Conservation (phyloP, 2,113 vertebrate species). For the Cyrtonyx montezumae region DNA sequence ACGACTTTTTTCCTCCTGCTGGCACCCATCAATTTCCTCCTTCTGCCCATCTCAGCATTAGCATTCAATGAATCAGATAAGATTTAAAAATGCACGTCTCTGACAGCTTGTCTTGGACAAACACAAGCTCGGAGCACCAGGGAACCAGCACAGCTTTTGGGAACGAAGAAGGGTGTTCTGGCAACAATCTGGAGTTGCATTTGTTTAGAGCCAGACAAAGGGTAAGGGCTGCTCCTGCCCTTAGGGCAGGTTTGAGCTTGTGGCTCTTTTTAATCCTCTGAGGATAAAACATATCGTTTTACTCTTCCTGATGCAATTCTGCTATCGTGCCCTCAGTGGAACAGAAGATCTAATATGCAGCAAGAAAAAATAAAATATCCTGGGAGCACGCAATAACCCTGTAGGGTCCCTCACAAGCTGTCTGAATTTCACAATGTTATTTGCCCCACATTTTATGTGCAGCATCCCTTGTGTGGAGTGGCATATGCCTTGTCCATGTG, state of each 20-base stretch:
- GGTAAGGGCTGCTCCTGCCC: neutral
- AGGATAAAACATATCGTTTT: neutral
- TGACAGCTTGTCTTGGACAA: neutral
- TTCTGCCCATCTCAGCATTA: neutral
- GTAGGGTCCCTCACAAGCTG: neutral
- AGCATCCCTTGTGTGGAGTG: neutral
- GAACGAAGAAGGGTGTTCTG: constrained; percentile 32
- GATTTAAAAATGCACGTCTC: neutral
- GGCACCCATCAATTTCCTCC: neutral
- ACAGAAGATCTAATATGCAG: neutral
- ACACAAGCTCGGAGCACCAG: neutral
- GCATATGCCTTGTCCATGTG: neutral
- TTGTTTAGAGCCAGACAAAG: neutral
- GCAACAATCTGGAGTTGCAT: constrained; percentile 28
- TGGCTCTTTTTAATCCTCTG: neutral
- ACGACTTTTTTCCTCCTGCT: neutral
- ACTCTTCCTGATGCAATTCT: neutral
- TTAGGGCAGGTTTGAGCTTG: constrained; percentile 12
- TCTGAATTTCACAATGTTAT: neutral
- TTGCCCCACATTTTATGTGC: fast-evolving
- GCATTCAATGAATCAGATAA: neutral
- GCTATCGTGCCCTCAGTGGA: neutral
- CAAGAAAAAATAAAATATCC: neutral
- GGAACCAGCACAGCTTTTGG: neutral
- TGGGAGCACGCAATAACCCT: neutral